phyloP scores from a whole-genome alignment of 2,113 vertebrate genomes.

The Tenebrosternarchus preto region DNA sequence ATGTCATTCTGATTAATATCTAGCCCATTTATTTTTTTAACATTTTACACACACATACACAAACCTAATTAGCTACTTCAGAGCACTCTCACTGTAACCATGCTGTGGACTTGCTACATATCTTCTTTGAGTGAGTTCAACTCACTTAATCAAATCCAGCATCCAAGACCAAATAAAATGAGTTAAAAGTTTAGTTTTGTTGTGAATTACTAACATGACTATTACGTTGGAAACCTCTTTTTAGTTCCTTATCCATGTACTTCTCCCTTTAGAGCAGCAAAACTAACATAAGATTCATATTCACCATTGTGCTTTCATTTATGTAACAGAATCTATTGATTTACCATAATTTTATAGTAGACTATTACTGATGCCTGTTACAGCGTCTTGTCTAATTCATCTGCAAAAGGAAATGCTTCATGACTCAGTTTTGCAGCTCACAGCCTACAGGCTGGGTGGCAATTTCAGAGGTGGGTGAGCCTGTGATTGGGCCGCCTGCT shows the following conservation, averaged over 20 bases:
- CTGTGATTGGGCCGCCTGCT: conserved; percentile 39
- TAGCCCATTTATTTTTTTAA: background rate
- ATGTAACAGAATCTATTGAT: no score
- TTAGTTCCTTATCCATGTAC: background rate
- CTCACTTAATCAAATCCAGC: background rate
- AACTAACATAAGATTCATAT: background rate
- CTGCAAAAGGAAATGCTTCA: background rate
- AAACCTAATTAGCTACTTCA: conserved; percentile 15
- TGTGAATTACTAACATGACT: background rate
- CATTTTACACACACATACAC: background rate
- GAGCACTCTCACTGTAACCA: background rate
- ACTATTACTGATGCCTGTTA: background rate
- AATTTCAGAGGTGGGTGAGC: conserved; percentile 51
- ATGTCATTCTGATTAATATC: conserved; percentile 1
- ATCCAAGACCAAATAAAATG: background rate
- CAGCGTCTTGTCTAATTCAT: conserved; percentile 3
- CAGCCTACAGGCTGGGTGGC: conserved; percentile 9
- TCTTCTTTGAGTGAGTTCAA: background rate
- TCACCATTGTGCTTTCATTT: no score
- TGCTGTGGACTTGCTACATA: background rate
- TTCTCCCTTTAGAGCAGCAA: background rate
- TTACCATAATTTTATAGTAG: no score
- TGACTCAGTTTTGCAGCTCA: background rate
- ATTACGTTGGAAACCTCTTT: background rate
- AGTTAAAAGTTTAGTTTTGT: background rate